Base-by-base conservation (phyloP, 2,113 vertebrate genomes). In the Dipodomys spectabilis region DNA sequence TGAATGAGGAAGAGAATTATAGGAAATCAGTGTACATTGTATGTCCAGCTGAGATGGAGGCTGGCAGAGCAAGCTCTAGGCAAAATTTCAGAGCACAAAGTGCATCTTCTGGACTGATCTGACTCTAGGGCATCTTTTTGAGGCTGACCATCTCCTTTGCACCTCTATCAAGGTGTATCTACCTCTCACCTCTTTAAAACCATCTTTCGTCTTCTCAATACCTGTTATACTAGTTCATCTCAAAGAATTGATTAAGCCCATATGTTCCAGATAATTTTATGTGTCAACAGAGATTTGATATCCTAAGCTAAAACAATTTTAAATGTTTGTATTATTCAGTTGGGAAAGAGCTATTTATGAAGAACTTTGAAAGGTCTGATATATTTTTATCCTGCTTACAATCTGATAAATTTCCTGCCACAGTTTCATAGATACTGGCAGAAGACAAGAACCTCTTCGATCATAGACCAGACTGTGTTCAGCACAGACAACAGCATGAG, bases 31-130 rank as follows among this genome's bases (percentile, higher is more conserved):
- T 94, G 95, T 91, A 49, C 79, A 95, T 96, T 96, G 79, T 96
- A 75, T 96, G 93, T 96, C 97, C 96, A 97, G 97, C 95, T 97
- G 96, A 97, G 87, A 96, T 88, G 68, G 84, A 94, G 86, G 53
- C 95, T 94, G 84, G 91, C 89, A 81, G 90, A 96, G 73, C 19
- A 83, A 71, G n/a, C 78, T 83, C 49, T 67, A 90, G 81, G 92
- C 94, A 97, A 96, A 94, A 93, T 92, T 87, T 94, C 73, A 87
- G 86, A 96, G 60, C 93, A 90, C 44, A 86, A 60, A 94, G 73
- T 93, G n/a, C 94, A 57, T 95, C 67, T 82, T 93, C 73, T 75
- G 62, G n/a, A 57, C 32, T 68, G 95, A 91, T 93, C 73, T 62
- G 35, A 84, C 9, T 82, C 45, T 12, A 82, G 44, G 28, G 8